Percentiles rank a stretch among this genome's conserved stretches.
Evolutionary conservation across 2,113 vertebrate genomes (phyloP).

Genomic region (Brachypodius melanocephalos): DNA sequence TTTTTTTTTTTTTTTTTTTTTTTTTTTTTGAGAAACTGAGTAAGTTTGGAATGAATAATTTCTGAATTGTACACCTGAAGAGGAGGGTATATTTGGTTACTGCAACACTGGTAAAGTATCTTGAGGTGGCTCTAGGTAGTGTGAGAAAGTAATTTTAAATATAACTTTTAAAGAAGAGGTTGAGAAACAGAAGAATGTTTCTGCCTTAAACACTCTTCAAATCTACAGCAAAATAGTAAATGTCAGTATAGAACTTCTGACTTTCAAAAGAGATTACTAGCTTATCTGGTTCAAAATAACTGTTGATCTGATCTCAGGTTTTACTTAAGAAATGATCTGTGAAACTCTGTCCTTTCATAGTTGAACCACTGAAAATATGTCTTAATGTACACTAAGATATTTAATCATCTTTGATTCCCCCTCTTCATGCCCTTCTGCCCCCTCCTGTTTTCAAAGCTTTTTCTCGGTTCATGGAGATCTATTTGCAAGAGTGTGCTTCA

Average conservation of each 20-base stretch:
- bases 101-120: background rate
- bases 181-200: background rate
- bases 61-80: background rate
- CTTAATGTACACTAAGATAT: background rate
- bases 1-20: background rate
- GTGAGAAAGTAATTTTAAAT: background rate
- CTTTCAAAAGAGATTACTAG: background rate
- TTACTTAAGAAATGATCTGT: background rate
- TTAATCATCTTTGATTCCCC: background rate
- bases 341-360: background rate
- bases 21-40: background rate
- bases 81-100: background rate
- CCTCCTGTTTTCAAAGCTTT: background rate
- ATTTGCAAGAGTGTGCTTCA: background rate
- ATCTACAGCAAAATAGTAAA: background rate
- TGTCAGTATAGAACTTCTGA: background rate
- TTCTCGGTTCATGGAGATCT: background rate
- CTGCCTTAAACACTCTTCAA: background rate
- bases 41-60: background rate
- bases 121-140: background rate
- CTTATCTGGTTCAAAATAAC: background rate
- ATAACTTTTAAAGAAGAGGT: background rate
- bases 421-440: accelerated
- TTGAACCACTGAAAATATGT: background rate
- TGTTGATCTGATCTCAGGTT: background rate